Conservation (phyloP, 2,888 invertebrate genomes). For the Zaprionus bogoriensis region DNA sequence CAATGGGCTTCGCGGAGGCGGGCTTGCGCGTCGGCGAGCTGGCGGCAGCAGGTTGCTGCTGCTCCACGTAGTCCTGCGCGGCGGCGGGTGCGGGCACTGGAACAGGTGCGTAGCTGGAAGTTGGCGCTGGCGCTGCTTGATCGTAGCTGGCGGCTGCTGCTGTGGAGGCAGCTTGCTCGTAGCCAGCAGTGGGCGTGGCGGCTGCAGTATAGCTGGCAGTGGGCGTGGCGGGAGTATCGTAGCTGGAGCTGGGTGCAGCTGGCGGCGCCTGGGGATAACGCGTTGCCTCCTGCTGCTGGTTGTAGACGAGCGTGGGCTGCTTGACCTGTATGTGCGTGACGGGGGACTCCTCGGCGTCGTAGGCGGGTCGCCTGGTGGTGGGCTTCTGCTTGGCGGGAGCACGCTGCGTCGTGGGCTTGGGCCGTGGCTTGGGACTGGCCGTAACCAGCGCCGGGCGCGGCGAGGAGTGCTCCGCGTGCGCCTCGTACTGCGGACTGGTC, state of each 20-base stretch:
- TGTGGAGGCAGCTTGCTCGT: slow-evolving; percentile 15
- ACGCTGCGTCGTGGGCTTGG: slow-evolving; percentile 74
- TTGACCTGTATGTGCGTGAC: slow-evolving; percentile 61
- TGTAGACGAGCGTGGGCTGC: slow-evolving; percentile 44
- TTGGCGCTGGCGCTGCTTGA: slow-evolving; percentile 25
- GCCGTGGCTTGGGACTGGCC: slow-evolving; percentile 79
- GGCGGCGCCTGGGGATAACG: slow-evolving; percentile 16
- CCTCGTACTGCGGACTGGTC: slow-evolving; percentile 49
- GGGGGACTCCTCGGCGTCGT: slow-evolving; percentile 42
- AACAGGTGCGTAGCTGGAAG: slow-evolving; percentile 9
- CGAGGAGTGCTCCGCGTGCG: slow-evolving; percentile 35
- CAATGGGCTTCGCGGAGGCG: slow-evolving; percentile 78
- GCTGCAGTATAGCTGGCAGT: slow-evolving; percentile 38
- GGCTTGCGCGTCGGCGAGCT: slow-evolving; percentile 66
- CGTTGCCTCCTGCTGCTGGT: slow-evolving; percentile 21
- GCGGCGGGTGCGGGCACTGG: slow-evolving; percentile 42
- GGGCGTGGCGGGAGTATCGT: slow-evolving; percentile 8
- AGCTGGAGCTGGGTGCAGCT: slow-evolving; percentile 15
- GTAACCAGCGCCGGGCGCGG: slow-evolving; percentile 82
- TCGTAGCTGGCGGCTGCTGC: slow-evolving; percentile 8
- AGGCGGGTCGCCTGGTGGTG: slow-evolving; percentile 43
- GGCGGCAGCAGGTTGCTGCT: slow-evolving; percentile 36
- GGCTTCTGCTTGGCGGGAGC: slow-evolving; percentile 47
- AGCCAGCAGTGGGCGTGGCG: slow-evolving; percentile 6
- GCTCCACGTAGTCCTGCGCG: slow-evolving; percentile 46